Percentiles rank a stretch among this genome's conserved stretches.
Evolutionary conservation across 2,888 invertebrate genomes (phyloP).

Genomic region (Eutolmus rufibarbis): DNA sequence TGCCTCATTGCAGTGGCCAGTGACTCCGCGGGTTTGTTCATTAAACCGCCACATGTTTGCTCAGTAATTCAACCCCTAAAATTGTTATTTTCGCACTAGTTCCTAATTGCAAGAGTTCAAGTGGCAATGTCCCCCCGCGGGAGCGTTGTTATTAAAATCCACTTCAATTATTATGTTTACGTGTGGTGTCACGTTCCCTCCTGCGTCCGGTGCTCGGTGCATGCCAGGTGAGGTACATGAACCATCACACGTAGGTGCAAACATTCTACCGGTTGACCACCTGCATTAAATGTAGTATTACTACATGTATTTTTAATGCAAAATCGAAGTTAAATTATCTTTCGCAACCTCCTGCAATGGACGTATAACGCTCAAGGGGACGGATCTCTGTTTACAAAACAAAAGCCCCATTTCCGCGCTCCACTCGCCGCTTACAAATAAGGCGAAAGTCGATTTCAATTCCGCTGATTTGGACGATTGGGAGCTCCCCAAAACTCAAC

Average conservation of each 20-base stretch:
- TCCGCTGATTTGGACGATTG: not conserved
- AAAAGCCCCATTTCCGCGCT: not conserved
- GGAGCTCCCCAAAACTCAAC: not conserved
- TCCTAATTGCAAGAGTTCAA: not conserved
- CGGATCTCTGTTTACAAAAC: conserved; percentile 39
- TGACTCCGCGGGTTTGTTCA: not conserved
- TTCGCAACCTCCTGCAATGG: not conserved
- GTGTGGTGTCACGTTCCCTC: not conserved
- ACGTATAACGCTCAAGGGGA: not conserved
- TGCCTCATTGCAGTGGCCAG: not conserved
- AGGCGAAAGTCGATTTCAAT: not conserved
- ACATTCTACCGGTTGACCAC: not conserved
- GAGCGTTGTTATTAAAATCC: not conserved
- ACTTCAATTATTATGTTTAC: not conserved
- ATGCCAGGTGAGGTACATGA: not conserved
- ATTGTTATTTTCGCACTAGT: not conserved
- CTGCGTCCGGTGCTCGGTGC: not conserved
- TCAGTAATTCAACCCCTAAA: not conserved
- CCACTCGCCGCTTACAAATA: not conserved
- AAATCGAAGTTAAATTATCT: not conserved
- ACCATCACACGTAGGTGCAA: not conserved
- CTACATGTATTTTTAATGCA: not conserved
- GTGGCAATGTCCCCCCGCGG: not conserved
- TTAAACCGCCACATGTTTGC: not conserved
- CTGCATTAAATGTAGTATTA: not conserved